Percentiles rank a stretch among this genome's conserved stretches.
phyloP scores from a whole-genome alignment of 2,113 vertebrate species.

The Abramis brama region DNA sequence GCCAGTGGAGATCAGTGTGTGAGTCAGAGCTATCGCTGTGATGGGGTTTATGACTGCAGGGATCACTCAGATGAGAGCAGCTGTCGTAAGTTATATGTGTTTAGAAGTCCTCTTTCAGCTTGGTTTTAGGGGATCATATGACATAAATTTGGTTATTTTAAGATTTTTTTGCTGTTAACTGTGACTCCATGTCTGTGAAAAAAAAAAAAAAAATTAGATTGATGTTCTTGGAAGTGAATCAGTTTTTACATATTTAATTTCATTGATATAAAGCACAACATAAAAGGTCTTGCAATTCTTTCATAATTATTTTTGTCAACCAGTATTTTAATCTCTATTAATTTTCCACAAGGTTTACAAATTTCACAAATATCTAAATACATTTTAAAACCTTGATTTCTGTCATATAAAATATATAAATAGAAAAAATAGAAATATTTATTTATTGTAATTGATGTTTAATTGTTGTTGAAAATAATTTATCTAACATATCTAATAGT shows the following conservation, averaged over 20 bases:
- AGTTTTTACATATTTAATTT: not conserved
- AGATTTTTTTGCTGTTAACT: not conserved
- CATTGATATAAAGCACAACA: not conserved
- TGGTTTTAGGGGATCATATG: not conserved
- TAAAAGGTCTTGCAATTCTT: not conserved
- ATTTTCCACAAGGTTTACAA: not conserved
- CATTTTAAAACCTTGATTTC: not conserved
- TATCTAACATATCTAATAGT: not conserved
- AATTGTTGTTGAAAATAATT: not conserved
- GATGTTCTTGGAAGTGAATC: not conserved
- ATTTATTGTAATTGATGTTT: too few relatives aligned
- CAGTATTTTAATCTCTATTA: not conserved
- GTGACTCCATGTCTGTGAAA: not conserved
- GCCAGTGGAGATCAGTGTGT: constrained; percentile 86
- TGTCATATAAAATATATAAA: not conserved
- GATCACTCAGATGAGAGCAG: constrained; percentile 90
- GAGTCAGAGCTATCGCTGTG: constrained; percentile 84
- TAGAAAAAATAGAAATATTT: not conserved
- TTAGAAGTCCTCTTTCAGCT: not conserved
- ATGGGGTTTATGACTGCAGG: constrained; percentile 91
- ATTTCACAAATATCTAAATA: not conserved
- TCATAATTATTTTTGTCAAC: too few relatives aligned
- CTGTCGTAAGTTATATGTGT: constrained; percentile 86
- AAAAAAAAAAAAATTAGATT: not conserved
- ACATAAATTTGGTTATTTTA: too few relatives aligned